These are phyloP conservation scores for Triplophysa rosa DNA, from an alignment of 2,113 vertebrate genomes.

Conservation along the genomic window DNA sequence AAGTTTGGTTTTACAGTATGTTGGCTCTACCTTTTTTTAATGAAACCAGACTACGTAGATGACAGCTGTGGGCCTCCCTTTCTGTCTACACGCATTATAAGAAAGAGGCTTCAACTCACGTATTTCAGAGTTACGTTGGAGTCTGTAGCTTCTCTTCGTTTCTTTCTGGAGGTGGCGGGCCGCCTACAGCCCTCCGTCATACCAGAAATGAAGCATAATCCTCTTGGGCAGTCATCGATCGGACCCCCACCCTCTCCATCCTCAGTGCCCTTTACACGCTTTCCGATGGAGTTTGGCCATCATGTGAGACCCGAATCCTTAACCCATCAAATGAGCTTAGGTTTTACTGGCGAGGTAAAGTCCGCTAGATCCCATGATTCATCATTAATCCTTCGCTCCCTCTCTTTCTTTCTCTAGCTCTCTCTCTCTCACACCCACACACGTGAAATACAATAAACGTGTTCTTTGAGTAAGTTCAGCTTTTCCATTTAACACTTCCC, in stretches of 20 bases:
- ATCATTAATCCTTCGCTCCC: constrained; percentile 60
- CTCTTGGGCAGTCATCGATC: constrained; percentile 61
- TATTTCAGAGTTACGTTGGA: not conserved
- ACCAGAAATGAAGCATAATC: constrained; percentile 65
- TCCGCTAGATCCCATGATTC: constrained; percentile 71
- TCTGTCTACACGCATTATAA: constrained; percentile 51
- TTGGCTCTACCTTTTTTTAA: constrained; percentile 39
- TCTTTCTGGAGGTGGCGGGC: constrained; percentile 41
- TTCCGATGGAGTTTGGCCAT: constrained; percentile 21
- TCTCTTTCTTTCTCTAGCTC: constrained; percentile 35
- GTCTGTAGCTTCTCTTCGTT: not conserved
- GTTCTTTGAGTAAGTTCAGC: constrained; percentile 61
- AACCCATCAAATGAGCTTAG: constrained; percentile 72
- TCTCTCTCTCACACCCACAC: constrained; percentile 32
- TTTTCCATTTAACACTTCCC: constrained; percentile 55
- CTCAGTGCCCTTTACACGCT: not conserved
- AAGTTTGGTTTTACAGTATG: not conserved
- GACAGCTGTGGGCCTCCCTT: constrained; percentile 24
- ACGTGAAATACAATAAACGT: constrained; percentile 59
- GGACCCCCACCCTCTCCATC: constrained; percentile 49
- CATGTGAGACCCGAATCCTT: constrained; percentile 73
- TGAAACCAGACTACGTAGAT: constrained; percentile 2
- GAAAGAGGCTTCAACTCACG: not conserved
- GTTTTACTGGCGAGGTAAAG: constrained; percentile 56
- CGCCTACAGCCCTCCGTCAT: constrained; percentile 11